Base-by-base conservation (phyloP, 2,888 invertebrate species). In the Sphecodes monilicornis region DNA sequence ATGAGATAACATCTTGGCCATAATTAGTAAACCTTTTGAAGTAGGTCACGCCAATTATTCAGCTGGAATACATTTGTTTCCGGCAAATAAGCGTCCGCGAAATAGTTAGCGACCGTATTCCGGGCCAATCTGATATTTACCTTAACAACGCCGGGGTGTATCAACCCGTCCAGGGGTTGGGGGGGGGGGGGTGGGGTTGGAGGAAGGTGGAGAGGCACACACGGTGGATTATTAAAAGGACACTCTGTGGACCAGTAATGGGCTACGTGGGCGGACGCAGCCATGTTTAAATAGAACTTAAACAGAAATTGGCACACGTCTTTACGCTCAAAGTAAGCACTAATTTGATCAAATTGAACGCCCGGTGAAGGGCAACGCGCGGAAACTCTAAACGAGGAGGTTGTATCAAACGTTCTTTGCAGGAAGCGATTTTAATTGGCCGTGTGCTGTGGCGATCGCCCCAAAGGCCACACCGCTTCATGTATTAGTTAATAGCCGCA, bases 171-270 rank as follows among this genome's bases (percentile, higher is more conserved):
- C 3, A 54, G 22, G 22, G 5, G 8, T 6, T 0, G 22, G 64
- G 32, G 16, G 1, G 26, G 2, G 5, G 13, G 6, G 4, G 60
- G 11, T 13, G 13, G 16, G 29, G 16, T 1, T 3, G 18, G 2
- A 50, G 18, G 22, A 16, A 50, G 18, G 50, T 50, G 4, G 41
- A 6, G 8, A 13, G 18, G n/a, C 75, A 69, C 54, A 75, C 57
- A 76, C 50, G 64, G 13, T 57, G 43, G 70, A 83, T 86, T 82
- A 86, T 86, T 86, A 86, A 86, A 86, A 76, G 79, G 82, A 83
- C 29, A 60, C 60, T 60, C 60, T 74, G 66, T 57, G 72, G 54
- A 39, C 46, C 50, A 54, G 70, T 86, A 72, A 78, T 50, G 57
- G 26, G 57, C 41, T 36, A 54, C 69, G 26, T 68, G 74, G 76